Evolutionary conservation across 2,797 vertebrate species (phyloP), one percentile per base, ranked within the genome.

Genomic region (Novumbra hubbsi): DNA sequence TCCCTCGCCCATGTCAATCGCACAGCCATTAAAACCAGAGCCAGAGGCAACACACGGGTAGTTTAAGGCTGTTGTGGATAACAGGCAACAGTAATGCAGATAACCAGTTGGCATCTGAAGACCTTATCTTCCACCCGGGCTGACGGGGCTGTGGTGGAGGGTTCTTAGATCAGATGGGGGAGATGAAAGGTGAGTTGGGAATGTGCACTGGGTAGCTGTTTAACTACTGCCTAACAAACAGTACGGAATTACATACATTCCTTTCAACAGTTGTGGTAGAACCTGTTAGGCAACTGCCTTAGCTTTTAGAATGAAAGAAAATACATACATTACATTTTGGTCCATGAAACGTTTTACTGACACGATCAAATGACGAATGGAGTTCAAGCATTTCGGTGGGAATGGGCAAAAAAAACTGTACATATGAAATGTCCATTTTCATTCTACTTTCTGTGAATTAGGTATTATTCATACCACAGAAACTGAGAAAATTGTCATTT

Each of bases 81-180:
- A 90, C 82, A 80, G 87, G 76, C 75, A 85, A 83, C 80, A 81
- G 78, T 80, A 85, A 82, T 50, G 75, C 66, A 72, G 77, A 84
- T 86, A 87, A 87, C 78, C 81, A 76, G 50, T 38, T 5, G 34
- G 34, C 73, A 70, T 75, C 81, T 83, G 64, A 73, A 79, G 76
- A 77, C 83, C 79, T 78, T 79, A 80, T 88, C 83, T 77, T 79
- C 80, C 74, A 72, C 0, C 8, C 21, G 11, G 14, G 60, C 78
- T 84, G 88, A 90, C 62, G 8, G 60, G 73, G 83, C 81, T 82
- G 75, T 72, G 82, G 74, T 81, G 83, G 67, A 68, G 72, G 72
- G 78, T 65, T 41, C 72, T 69, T 68, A 77, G 81, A 85, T 81
- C 71, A 74, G 74, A 52, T 41, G 77, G 75, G 67, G 73, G 50